A percentile compares a stretch with the other conserved stretches of the same genome.
Conservation (phyloP, 2,888 invertebrate genomes). For the Matsumyia berberina region DNA sequence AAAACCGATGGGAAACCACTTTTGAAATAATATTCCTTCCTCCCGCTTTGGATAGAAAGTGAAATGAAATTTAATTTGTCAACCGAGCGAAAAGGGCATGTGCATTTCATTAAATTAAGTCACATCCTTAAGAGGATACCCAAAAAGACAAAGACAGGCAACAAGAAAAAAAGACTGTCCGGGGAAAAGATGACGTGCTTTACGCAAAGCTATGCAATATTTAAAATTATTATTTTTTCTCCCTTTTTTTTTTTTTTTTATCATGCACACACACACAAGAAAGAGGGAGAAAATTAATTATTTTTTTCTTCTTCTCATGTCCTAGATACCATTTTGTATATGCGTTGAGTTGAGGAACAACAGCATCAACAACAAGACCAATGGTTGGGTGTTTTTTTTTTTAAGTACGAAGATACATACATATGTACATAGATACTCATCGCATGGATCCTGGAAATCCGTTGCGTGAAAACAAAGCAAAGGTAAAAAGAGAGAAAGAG, state of each 20-base stretch:
- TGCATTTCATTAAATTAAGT: conserved; percentile 65
- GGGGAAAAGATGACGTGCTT: conserved; percentile 13
- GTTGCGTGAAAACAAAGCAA: conserved; percentile 34
- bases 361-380: conserved; percentile 39
- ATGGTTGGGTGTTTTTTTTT: conserved; percentile 18
- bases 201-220: conserved; percentile 20
- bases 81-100: conserved; percentile 40
- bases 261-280: no score
- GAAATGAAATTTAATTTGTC: conserved; percentile 45
- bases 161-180: conserved; percentile 18
- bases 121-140: conserved; percentile 39
- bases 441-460: conserved; percentile 30
- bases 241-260: not conserved
- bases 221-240: conserved; percentile 9
- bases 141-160: conserved; percentile 14
- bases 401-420: conserved; percentile 8
- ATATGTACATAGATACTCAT: not conserved
- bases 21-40: conserved; percentile 4
- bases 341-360: conserved; percentile 22
- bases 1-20: conserved; percentile 20
- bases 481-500: conserved; percentile 24
- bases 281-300: conserved; percentile 6
- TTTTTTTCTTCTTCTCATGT: conserved; percentile 39
- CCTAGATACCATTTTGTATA: conserved; percentile 52
- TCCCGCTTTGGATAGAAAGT: not conserved